These are phyloP conservation scores for Pomacea canaliculata DNA, from an alignment of 2,888 invertebrate genomes.

Conservation along the genomic window DNA sequence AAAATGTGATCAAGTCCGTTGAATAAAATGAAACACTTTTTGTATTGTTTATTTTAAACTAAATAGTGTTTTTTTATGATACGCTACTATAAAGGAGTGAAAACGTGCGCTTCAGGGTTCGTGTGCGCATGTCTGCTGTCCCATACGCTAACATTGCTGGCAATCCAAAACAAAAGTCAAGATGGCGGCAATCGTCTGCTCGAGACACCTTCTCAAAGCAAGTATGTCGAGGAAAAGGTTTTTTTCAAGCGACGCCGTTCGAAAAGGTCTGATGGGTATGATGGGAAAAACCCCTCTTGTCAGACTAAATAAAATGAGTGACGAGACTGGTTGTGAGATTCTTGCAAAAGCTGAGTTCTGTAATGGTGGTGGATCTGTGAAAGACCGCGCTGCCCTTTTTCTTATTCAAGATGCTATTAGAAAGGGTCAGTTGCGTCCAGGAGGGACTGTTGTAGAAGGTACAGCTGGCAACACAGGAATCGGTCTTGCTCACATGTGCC, in stretches of 20 bases:
- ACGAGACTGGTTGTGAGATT: conserved; percentile 69
- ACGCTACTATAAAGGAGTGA: too few species aligned
- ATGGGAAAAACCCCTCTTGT: conserved; percentile 67
- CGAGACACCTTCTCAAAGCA: background rate
- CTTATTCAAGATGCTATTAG: conserved; percentile 66
- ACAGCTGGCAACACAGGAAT: conserved; percentile 70
- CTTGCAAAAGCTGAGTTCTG: conserved; percentile 69
- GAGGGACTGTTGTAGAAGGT: conserved; percentile 69
- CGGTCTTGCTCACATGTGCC: conserved; percentile 69
- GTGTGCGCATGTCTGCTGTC: too few species aligned
- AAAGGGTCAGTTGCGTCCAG: conserved; percentile 60
- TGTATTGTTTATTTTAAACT: too few species aligned
- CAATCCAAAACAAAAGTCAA: background rate
- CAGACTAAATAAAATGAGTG: conserved; percentile 62
- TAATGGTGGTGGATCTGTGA: conserved; percentile 69
- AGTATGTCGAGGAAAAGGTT: background rate
- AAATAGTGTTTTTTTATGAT: too few species aligned
- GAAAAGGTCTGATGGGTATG: conserved; percentile 63
- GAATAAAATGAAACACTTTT: too few species aligned
- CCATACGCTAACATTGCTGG: too few species aligned
- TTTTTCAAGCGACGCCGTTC: conserved; percentile 46
- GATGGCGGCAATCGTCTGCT: conserved; percentile 26
- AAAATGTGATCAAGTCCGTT: too few species aligned
- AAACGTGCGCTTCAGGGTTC: too few species aligned
- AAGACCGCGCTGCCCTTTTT: conserved; percentile 68